Base-by-base conservation (phyloP, 2,888 invertebrate genomes). In the Amaurobius ferox region DNA sequence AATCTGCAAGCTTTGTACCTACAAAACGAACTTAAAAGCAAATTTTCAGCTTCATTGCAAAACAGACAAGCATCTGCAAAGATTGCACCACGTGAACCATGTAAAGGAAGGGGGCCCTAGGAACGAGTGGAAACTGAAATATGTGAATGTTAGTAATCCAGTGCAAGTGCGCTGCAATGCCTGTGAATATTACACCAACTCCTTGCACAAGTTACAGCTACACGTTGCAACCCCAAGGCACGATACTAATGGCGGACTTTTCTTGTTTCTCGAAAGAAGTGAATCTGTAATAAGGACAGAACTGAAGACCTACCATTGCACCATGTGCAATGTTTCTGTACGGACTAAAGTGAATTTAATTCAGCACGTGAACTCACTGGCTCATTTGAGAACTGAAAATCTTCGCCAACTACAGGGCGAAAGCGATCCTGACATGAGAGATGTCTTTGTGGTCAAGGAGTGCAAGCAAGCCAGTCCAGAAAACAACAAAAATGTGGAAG, bases 11-110 rank as follows among this genome's bases (percentile, higher is more conserved):
- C 93, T 99, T 86, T 99, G 99, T 93, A 97, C 97, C 90, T 99
- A 99, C 92, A 98, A 98, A 92, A 99, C 99, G 16, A 98, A 98
- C 91, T 93, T 99, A 86, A 99, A 99, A 92, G 99, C 99, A 35
- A 99, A 99, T 93, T 99, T 99, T 92, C 99, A 99, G 92, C 94
- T 99, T 88, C 99, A 99, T 92, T 99, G 98, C 92, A 98, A 99
- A 93, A 99, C 99, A 88, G 99, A 99, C 93, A 99, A 99, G 91
- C 99, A 99, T 93, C 93, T 99, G 89, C 99, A 99, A 92, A 94
- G 98, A 91, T 93, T 99, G 91, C 98, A 98, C 92, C 96, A 98
- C 92, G 97, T 99, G 76, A 99, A 99, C 92, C 99, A 99, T 92
- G 97, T 99, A 83, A 97, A 98, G 90, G 99, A 99, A 92, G 99